Percentiles rank a stretch among this genome's conserved stretches.
These are phyloP conservation scores for Sinocyclocheilus anshuiensis DNA, from an alignment of 2,113 vertebrate genomes.

Conservation along the genomic window DNA sequence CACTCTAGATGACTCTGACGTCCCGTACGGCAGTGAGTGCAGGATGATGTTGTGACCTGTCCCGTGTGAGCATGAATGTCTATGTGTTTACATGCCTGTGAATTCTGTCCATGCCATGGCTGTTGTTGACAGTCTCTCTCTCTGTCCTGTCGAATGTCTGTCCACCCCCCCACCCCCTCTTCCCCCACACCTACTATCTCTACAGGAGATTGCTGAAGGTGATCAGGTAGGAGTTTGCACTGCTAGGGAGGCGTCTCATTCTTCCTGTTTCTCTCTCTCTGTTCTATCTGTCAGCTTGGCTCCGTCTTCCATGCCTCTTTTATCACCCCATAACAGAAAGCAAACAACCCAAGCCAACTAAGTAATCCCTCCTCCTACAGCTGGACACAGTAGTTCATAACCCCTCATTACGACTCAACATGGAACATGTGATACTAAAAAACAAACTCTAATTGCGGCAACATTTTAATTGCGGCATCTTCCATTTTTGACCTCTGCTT, in stretches of 20 bases:
- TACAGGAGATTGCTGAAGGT: slow-evolving; percentile 98
- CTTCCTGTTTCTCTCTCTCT: slow-evolving; percentile 42
- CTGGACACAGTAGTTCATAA: slow-evolving; percentile 74
- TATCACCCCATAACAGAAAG: slow-evolving; percentile 82
- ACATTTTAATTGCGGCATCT: slow-evolving; percentile 57
- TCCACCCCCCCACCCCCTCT: slow-evolving; percentile 49
- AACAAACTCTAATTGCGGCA: slow-evolving; percentile 48
- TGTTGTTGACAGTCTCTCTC: slow-evolving; percentile 99
- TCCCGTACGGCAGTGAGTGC: background rate
- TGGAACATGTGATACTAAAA: slow-evolving; percentile 92
- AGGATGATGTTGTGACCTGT: background rate
- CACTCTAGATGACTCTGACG: background rate
- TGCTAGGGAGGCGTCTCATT: slow-evolving; percentile 75
- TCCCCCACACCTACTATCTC: slow-evolving; percentile 76
- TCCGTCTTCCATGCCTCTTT: slow-evolving; percentile 84
- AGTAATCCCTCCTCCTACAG: slow-evolving; percentile 78
- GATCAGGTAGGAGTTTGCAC: slow-evolving; percentile 94
- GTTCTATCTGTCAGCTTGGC: slow-evolving; percentile 79
- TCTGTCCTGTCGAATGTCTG: slow-evolving; percentile 90
- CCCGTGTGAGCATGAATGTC: slow-evolving; percentile 11
- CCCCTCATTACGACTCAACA: slow-evolving; percentile 65
- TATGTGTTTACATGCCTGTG: slow-evolving; percentile 57
- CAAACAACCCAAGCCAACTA: slow-evolving; percentile 64
- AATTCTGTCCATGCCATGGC: slow-evolving; percentile 76
- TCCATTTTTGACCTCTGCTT: slow-evolving; percentile 84